Conservation (phyloP, 2,113 vertebrate genomes). For the Hippocampus zosterae region DNA sequence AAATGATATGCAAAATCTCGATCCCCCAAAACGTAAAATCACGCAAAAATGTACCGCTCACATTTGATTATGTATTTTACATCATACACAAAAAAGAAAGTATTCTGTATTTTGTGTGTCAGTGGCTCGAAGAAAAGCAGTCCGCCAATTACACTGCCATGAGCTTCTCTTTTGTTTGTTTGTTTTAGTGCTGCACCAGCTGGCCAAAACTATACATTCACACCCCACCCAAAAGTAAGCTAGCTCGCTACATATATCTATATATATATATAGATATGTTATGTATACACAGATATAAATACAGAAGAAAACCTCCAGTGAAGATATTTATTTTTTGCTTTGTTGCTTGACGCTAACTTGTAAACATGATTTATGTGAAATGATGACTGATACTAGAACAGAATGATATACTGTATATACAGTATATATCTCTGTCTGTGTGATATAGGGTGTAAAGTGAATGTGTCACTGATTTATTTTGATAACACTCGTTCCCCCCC, state of each 20-base stretch:
- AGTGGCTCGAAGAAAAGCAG: constrained; percentile 9
- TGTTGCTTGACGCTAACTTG: constrained; percentile 71
- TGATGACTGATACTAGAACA: constrained; percentile 55
- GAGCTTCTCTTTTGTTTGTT: constrained; percentile 5
- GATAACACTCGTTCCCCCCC: constrained; percentile 34
- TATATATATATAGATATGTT: too few relatives aligned
- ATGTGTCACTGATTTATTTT: constrained; percentile 61
- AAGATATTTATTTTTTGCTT: constrained; percentile 87
- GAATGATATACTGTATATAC: constrained; percentile 31
- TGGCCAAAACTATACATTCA: constrained; percentile 47
- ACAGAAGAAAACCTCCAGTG: constrained; percentile 71
- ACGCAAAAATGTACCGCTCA: not conserved
- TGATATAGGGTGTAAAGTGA: constrained; percentile 70
- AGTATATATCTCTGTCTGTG: constrained; percentile 26
- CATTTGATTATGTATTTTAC: not conserved
- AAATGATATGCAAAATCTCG: constrained; percentile 25
- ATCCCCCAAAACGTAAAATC: not conserved
- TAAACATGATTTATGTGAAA: constrained; percentile 69
- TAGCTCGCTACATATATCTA: constrained; percentile 52
- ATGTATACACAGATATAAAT: constrained; percentile 62
- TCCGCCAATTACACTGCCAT: constrained; percentile 9
- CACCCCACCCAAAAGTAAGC: constrained; percentile 84
- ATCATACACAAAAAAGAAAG: not conserved
- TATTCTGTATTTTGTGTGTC: not conserved
- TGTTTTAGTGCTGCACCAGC: constrained; percentile 34